Evolutionary conservation across 2,888 invertebrate species (phyloP).

Genomic region (Caenorhabditis wallacei): DNA sequence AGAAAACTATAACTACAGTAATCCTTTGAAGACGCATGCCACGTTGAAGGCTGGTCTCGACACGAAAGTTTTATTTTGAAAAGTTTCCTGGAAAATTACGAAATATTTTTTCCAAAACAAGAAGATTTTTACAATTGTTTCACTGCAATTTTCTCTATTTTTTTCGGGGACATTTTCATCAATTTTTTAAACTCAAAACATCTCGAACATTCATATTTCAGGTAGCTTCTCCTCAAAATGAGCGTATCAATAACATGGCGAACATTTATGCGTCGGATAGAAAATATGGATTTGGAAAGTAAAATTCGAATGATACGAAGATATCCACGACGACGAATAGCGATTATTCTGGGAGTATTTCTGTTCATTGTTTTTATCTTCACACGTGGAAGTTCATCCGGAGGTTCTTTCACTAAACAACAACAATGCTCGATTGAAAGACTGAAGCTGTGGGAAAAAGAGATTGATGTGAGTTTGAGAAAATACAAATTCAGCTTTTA

Average conservation of each 20-base stretch:
- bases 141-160: too few relatives aligned
- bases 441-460: constrained; percentile 49
- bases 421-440: constrained; percentile 47
- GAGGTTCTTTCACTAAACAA: constrained; percentile 43
- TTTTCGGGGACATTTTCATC: too few relatives aligned
- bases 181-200: too few relatives aligned
- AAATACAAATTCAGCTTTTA: too few relatives aligned
- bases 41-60: constrained; percentile 6
- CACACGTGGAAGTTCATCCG: constrained; percentile 11
- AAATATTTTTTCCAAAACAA: not conserved
- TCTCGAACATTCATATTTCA: not conserved
- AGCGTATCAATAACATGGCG: constrained; percentile 54
- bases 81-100: too few relatives aligned
- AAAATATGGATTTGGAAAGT: constrained; percentile 63
- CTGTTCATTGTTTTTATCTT: constrained; percentile 62
- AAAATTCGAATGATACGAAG: constrained; percentile 56
- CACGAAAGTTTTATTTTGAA: constrained; percentile 29
- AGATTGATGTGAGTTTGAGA: constrained; percentile 32
- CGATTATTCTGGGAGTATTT: constrained; percentile 20
- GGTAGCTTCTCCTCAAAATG: constrained; percentile 42
- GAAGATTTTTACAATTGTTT: not conserved
- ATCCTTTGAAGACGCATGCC: constrained; percentile 8
- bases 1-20: not conserved
- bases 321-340: constrained; percentile 57
- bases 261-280: constrained; percentile 54